Percentiles rank a stretch among this genome's conserved stretches.
Evolutionary conservation across 2,113 vertebrate genomes (phyloP).

Genomic region (Neogale vison): DNA sequence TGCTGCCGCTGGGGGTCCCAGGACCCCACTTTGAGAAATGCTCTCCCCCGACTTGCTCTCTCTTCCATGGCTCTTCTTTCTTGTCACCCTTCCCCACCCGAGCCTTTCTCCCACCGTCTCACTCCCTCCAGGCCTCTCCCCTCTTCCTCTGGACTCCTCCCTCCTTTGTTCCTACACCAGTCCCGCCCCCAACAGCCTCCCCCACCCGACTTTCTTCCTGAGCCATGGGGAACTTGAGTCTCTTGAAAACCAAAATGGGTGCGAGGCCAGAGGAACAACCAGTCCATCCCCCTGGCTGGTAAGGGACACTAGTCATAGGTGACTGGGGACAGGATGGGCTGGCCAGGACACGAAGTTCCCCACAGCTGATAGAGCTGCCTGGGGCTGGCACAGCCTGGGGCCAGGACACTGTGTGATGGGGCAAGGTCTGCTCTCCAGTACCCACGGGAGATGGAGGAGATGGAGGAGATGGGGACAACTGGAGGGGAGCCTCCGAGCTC

Average conservation of each 20-base stretch:
- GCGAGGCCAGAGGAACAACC: not conserved
- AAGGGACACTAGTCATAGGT: not conserved
- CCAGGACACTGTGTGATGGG: not conserved
- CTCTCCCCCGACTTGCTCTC: not conserved
- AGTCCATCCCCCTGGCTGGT: not conserved
- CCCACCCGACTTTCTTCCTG: not conserved
- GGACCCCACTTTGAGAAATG: not conserved
- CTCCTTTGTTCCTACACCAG: not conserved
- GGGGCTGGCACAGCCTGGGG: not conserved
- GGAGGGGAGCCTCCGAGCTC: not conserved
- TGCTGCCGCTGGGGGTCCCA: not conserved
- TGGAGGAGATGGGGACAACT: not conserved
- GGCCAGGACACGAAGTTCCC: not conserved
- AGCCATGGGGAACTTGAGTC: not conserved
- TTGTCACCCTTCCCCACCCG: not conserved
- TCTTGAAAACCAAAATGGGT: not conserved
- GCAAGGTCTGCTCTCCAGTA: not conserved
- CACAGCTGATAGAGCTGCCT: not conserved
- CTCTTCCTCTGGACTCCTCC: not conserved
- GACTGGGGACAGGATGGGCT: accelerated
- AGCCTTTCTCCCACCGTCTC: not conserved
- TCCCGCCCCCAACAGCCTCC: accelerated
- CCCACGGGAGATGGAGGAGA: not conserved
- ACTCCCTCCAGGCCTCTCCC: not conserved
- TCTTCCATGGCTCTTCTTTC: not conserved